phyloP scores from a whole-genome alignment of 2,113 vertebrate species.

The Stigmatopora argus region DNA sequence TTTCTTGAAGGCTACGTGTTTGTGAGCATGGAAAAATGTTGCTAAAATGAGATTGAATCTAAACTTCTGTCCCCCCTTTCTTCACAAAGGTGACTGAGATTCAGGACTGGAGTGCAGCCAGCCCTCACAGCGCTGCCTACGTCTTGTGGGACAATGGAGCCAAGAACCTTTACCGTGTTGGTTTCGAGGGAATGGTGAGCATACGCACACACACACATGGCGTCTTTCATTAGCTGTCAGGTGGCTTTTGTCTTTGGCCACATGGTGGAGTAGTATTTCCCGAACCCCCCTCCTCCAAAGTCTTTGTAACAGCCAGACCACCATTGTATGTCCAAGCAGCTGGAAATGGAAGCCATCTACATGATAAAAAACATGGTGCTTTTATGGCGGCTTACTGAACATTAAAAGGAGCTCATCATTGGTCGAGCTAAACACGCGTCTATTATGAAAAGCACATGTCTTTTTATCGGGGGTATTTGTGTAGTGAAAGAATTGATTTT shows the following conservation, averaged over 20 bases:
- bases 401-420: conserved; percentile 48
- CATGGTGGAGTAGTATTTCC: conserved; percentile 18
- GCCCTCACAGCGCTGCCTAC: conserved; percentile 95
- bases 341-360: conserved; percentile 67
- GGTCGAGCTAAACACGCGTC: conserved; percentile 39
- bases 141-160: conserved; percentile 99
- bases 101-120: conserved; percentile 97
- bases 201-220: conserved; percentile 14
- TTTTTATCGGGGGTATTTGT: conserved; percentile 57
- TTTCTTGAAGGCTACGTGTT: too few species aligned
- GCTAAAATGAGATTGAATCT: not conserved
- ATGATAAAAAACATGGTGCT: conserved; percentile 73
- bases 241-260: conserved; percentile 53
- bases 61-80: not conserved
- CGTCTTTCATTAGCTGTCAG: conserved; percentile 50
- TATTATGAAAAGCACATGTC: conserved; percentile 23
- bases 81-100: conserved; percentile 90
- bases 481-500: conserved; percentile 35
- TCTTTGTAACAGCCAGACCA: conserved; percentile 59
- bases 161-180: conserved; percentile 98
- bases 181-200: conserved; percentile 99
- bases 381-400: conserved; percentile 42
- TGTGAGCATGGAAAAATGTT: not conserved
- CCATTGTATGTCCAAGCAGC: conserved; percentile 74
- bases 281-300: conserved; percentile 26